phyloP scores from a whole-genome alignment of 1,140 invertebrate genomes.

The Conopomorpha cramerella region DNA sequence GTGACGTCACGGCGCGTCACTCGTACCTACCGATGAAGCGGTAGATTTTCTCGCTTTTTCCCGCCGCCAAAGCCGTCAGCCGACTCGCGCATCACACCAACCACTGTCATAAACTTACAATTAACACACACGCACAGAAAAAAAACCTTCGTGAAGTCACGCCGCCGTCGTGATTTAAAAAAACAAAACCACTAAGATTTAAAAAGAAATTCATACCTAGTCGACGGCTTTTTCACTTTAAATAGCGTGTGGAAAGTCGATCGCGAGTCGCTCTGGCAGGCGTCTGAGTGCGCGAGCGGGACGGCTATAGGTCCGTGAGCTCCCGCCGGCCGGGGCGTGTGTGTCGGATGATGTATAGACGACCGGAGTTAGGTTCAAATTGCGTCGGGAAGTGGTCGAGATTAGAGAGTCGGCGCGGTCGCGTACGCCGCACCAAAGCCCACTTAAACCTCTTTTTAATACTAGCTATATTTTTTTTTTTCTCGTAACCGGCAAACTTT shows the following conservation, averaged over 20 bases:
- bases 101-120: too few species aligned
- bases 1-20: constrained; percentile 56
- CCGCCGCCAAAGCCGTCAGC: too few species aligned
- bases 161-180: too few species aligned
- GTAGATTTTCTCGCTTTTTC: constrained; percentile 58
- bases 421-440: constrained; percentile 53
- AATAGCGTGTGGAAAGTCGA: too few species aligned
- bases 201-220: too few species aligned
- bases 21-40: constrained; percentile 50
- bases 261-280: too few species aligned
- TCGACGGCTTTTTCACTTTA: too few species aligned
- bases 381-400: constrained; percentile 70
- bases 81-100: too few species aligned
- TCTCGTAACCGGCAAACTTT: constrained; percentile 57
- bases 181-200: too few species aligned
- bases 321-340: constrained; percentile 27
- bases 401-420: constrained; percentile 63
- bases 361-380: constrained; percentile 70
- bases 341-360: constrained; percentile 68
- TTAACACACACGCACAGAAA: constrained; percentile 44
- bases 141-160: too few species aligned
- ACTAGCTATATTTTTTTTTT: constrained; percentile 62
- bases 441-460: constrained; percentile 61
- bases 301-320: constrained; percentile 17
- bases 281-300: constrained; percentile 20